Evolutionary conservation across 2,113 vertebrate species (phyloP).

Genomic region (Engystomops pustulosus): DNA sequence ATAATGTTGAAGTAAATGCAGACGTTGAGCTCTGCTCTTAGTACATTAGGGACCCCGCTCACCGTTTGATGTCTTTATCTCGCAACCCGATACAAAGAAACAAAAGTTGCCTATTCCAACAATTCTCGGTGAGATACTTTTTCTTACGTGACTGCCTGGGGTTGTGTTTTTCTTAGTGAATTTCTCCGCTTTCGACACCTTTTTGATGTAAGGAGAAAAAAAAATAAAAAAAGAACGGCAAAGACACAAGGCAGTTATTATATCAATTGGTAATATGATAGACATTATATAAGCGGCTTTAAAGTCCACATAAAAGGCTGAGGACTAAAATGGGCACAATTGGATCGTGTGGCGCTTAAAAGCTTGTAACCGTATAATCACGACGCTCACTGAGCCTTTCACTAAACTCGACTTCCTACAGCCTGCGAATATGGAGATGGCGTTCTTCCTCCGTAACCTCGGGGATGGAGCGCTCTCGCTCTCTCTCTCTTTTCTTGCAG

Average conservation of each 20-base stretch:
- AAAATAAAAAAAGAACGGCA: constrained; percentile 1
- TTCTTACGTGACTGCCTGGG: background rate
- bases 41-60: constrained; percentile 8
- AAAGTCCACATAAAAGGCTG: constrained; percentile 61
- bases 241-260: constrained; percentile 29
- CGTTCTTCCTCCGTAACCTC: background rate
- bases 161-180: constrained; percentile 22
- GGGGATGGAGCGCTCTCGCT: background rate
- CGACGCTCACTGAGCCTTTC: constrained; percentile 13
- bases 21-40: background rate
- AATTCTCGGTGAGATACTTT: constrained; percentile 19
- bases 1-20: background rate
- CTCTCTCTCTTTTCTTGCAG: background rate
- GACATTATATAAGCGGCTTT: constrained; percentile 62
- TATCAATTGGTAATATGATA: constrained; percentile 62
- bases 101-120: constrained; percentile 33
- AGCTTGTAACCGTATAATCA: constrained; percentile 18
- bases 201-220: background rate
- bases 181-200: constrained; percentile 42
- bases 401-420: background rate
- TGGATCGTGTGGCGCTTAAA: constrained; percentile 51
- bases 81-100: constrained; percentile 20
- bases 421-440: background rate
- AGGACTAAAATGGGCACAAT: constrained; percentile 59
- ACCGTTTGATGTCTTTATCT: constrained; percentile 35